Evolutionary conservation across 2,888 invertebrate species (phyloP).

Genomic region (Hyles lineata): DNA sequence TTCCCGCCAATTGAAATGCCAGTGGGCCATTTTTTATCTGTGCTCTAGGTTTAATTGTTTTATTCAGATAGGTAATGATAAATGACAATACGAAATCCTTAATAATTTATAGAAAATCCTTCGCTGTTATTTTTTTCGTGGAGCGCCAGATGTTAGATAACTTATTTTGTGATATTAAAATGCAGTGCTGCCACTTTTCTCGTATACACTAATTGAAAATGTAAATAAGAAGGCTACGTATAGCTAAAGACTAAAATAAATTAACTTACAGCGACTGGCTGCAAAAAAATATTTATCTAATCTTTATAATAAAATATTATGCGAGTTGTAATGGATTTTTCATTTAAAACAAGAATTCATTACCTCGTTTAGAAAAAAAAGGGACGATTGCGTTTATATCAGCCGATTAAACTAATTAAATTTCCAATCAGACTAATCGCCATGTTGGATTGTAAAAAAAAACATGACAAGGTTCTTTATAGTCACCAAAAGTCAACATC

Average conservation of each 20-base stretch:
- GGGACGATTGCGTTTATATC: background rate
- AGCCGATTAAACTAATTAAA: constrained; percentile 13
- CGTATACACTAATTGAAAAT: background rate
- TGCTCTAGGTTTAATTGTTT: background rate
- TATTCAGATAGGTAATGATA: background rate
- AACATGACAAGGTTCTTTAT: constrained; percentile 27
- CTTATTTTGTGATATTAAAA: background rate
- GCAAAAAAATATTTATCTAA: background rate
- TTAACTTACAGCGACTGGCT: background rate
- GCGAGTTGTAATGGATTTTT: constrained; percentile 3
- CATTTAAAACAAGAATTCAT: constrained; percentile 4
- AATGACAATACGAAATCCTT: background rate
- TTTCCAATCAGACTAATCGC: constrained; percentile 24
- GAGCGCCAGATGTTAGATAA: no score
- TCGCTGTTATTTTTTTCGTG: no score
- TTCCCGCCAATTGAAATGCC: constrained; percentile 18
- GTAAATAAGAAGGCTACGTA: background rate
- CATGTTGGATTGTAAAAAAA: constrained; percentile 17
- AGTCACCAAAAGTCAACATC: constrained; percentile 65
- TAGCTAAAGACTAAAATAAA: background rate
- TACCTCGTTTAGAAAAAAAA: background rate
- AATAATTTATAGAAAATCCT: no score
- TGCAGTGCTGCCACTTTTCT: background rate
- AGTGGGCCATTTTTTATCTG: background rate
- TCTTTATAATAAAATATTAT: constrained; percentile 4